These are phyloP conservation scores for Acropternis orthonyx DNA, from an alignment of 2,797 vertebrate genomes.

Conservation along the genomic window DNA sequence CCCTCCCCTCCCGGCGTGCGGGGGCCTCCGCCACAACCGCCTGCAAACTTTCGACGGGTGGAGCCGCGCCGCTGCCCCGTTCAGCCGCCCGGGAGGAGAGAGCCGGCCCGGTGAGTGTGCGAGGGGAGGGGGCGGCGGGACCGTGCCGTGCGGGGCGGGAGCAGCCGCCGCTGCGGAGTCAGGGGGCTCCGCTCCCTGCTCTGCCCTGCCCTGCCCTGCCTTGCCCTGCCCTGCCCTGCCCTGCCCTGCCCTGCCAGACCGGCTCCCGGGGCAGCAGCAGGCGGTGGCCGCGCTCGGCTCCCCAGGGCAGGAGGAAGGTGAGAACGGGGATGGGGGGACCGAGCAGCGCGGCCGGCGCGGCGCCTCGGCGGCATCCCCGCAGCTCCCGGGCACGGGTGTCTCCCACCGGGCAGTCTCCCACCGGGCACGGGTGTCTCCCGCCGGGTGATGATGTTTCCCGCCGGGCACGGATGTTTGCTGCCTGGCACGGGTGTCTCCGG, in stretches of 20 bases:
- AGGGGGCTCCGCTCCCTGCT: neutral
- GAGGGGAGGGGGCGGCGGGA: neutral
- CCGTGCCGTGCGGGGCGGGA: neutral
- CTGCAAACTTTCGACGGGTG: neutral
- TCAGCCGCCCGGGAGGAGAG: neutral
- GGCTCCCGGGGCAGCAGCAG: neutral
- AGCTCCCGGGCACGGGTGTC: neutral
- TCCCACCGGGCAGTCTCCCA: no score
- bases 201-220: neutral
- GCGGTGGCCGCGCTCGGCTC: neutral
- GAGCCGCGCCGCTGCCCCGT: neutral
- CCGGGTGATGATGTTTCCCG: no score
- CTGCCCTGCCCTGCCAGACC: neutral
- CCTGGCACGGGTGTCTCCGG: neutral
- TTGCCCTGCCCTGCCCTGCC: neutral
- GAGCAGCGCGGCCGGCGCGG: neutral
- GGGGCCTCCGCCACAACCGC: neutral
- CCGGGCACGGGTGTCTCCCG: no score
- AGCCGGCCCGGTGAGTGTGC: neutral
- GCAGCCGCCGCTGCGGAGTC: neutral
- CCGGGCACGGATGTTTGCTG: neutral
- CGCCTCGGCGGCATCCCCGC: neutral
- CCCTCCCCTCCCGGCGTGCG: neutral
- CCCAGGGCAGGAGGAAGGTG: neutral
- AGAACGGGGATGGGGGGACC: neutral